phyloP scores from a whole-genome alignment of 2,797 vertebrate species.

The Enteromius viviparus region DNA sequence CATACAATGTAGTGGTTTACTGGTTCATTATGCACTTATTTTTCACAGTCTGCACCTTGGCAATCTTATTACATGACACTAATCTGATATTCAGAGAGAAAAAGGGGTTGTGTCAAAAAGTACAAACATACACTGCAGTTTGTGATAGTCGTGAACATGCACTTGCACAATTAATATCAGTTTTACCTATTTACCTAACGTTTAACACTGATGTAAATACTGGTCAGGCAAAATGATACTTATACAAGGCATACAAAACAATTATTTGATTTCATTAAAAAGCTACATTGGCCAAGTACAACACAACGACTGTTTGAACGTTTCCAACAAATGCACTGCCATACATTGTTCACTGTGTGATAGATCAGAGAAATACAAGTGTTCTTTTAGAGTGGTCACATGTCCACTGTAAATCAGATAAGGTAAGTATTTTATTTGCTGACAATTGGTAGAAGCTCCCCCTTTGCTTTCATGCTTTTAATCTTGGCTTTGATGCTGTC shows the following conservation, averaged over 20 bases:
- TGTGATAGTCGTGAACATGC: slow-evolving; percentile 32
- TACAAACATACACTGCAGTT: slow-evolving; percentile 20
- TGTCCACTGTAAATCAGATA: not conserved
- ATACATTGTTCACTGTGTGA: not conserved
- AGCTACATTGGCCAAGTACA: slow-evolving; percentile 8
- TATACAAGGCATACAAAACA: slow-evolving; percentile 19
- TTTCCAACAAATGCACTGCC: not conserved
- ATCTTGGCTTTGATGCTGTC: slow-evolving; percentile 73
- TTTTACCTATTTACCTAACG: slow-evolving; percentile 9
- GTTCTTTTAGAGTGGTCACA: slow-evolving; percentile 16
- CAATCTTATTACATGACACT: slow-evolving; percentile 37
- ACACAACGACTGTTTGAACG: not conserved
- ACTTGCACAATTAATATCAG: not conserved
- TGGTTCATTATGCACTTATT: not conserved
- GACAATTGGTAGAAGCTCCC: slow-evolving; percentile 75
- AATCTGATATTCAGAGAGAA: slow-evolving; percentile 4
- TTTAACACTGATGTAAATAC: slow-evolving; percentile 33
- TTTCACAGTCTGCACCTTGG: slow-evolving; percentile 27
- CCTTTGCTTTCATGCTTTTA: slow-evolving; percentile 71
- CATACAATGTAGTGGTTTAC: slow-evolving; percentile 22
- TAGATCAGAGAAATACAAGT: not conserved
- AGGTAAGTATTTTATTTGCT: slow-evolving; percentile 63
- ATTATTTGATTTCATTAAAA: slow-evolving; percentile 21
- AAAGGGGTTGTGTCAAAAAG: not conserved
- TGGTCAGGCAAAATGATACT: slow-evolving; percentile 25